These are phyloP conservation scores for Drosophila cyrtoloma DNA, from an alignment of 2,888 invertebrate species.

Conservation along the genomic window DNA sequence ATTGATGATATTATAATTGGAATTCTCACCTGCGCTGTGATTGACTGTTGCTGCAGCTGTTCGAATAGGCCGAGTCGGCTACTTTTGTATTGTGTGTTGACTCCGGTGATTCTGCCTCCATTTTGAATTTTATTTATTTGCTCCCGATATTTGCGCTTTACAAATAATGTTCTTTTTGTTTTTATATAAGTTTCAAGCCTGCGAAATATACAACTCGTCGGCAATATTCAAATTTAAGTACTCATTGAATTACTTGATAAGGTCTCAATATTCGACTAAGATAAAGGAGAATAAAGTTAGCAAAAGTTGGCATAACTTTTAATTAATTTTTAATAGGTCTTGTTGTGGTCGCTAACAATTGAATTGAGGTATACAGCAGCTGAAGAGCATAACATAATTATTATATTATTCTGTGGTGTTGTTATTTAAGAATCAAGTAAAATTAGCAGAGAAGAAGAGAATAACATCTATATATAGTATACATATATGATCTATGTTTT, in stretches of 20 bases:
- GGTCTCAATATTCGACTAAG: constrained; percentile 1
- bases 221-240: background rate
- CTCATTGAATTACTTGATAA: background rate
- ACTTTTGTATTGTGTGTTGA: constrained; percentile 85
- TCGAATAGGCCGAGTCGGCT: constrained; percentile 93
- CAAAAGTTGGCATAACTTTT: background rate
- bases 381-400: background rate
- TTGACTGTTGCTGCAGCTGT: constrained; percentile 93
- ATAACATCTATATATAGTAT: background rate
- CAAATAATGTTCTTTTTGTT: background rate
- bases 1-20: background rate
- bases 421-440: background rate
- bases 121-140: constrained; percentile 44
- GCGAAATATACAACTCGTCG: background rate
- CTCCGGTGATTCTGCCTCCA: constrained; percentile 83
- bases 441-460: background rate
- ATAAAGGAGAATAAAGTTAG: background rate
- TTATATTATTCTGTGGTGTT: background rate
- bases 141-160: background rate
- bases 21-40: constrained; percentile 90
- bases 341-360: background rate
- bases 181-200: background rate
- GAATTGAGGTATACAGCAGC: background rate
- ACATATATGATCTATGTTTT: background rate
- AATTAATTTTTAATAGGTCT: background rate